Conservation (phyloP, 2,113 vertebrate genomes). For the Copsychus sechellarum region DNA sequence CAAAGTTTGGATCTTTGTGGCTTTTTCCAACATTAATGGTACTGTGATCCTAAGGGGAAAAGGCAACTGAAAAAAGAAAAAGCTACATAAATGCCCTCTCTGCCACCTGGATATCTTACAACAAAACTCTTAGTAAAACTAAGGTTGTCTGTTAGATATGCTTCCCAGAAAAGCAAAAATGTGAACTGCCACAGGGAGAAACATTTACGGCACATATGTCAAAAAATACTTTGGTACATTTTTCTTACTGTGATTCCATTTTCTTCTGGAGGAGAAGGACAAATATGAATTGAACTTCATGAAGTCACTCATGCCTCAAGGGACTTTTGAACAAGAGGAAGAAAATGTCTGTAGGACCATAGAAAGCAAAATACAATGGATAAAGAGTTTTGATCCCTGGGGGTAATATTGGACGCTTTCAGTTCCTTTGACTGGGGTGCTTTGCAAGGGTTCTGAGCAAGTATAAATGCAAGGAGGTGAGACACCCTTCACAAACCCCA, state of each 20-base stretch:
- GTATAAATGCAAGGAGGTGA: background rate
- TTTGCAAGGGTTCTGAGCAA: background rate
- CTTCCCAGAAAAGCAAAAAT: background rate
- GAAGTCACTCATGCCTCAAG: accelerated
- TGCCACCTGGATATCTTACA: background rate
- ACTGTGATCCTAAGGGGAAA: background rate
- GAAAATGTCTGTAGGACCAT: accelerated
- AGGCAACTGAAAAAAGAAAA: background rate
- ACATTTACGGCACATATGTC: no score
- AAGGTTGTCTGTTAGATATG: background rate
- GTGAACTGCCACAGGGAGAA: background rate
- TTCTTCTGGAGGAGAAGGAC: background rate
- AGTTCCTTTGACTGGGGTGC: background rate
- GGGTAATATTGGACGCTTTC: background rate
- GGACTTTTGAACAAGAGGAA: background rate
- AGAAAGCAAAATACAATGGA: background rate
- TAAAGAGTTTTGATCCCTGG: background rate
- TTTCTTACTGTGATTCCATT: background rate
- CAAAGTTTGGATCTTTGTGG: background rate
- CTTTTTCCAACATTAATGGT: background rate
- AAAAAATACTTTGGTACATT: background rate
- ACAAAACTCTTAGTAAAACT: background rate
- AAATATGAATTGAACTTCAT: background rate
- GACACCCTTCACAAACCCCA: accelerated
- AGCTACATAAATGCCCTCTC: accelerated